These are phyloP conservation scores for Choloepus hoffmanni DNA, from an alignment of 2,113 vertebrate genomes.

Conservation along the genomic window DNA sequence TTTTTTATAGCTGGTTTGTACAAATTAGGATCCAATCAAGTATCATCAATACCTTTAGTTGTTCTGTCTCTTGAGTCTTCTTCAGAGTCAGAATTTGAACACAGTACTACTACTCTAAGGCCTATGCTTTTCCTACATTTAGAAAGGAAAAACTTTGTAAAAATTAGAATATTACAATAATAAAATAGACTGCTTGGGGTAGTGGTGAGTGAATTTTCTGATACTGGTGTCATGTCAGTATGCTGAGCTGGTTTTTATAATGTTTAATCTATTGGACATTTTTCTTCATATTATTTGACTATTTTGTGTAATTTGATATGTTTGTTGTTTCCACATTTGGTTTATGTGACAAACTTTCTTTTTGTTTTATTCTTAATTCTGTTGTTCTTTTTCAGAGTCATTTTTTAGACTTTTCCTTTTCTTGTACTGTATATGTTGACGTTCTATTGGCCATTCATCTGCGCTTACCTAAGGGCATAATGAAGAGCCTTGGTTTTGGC, in stretches of 20 bases:
- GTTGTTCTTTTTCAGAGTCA: background rate
- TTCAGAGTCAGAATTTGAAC: constrained; percentile 56
- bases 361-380: constrained; percentile 40
- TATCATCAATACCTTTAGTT: constrained; percentile 38
- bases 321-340: background rate
- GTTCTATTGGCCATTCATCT: background rate
- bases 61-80: constrained; percentile 29
- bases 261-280: background rate
- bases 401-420: background rate
- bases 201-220: background rate
- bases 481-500: background rate
- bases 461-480: background rate
- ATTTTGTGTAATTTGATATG: constrained; percentile 13
- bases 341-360: constrained; percentile 35
- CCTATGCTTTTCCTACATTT: background rate
- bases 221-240: constrained; percentile 3
- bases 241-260: background rate
- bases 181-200: background rate
- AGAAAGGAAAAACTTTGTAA: background rate
- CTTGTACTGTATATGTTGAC: background rate
- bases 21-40: background rate
- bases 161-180: background rate
- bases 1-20: constrained; percentile 28
- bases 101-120: background rate
- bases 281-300: background rate